phyloP scores from a whole-genome alignment of 2,113 vertebrate genomes.

The Menidia beryllina region DNA sequence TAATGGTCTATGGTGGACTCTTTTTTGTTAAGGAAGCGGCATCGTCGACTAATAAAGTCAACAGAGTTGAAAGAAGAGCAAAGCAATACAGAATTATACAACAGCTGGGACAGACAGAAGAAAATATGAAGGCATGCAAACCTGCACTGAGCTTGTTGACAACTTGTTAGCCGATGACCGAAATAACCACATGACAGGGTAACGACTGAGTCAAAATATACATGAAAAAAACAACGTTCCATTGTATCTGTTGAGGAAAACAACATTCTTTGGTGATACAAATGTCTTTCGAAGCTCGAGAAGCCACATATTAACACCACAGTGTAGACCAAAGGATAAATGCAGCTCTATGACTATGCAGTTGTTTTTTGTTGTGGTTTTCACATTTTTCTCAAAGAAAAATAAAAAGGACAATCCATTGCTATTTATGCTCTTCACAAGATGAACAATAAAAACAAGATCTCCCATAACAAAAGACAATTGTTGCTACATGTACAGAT shows the following conservation, averaged over 20 bases:
- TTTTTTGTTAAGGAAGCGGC: background rate
- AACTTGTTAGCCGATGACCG: constrained; percentile 45
- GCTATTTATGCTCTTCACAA: constrained; percentile 59
- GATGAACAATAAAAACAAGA: constrained; percentile 68
- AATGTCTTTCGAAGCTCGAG: constrained; percentile 66
- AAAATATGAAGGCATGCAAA: constrained; percentile 12
- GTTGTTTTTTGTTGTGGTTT: constrained; percentile 66
- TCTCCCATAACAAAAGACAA: constrained; percentile 57
- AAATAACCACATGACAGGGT: constrained; percentile 61
- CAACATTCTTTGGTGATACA: constrained; percentile 72
- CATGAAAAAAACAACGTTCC: constrained; percentile 61
- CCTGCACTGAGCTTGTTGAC: constrained; percentile 42
- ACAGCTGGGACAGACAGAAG: constrained; percentile 6
- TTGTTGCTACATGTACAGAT: constrained; percentile 49
- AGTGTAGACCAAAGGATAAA: constrained; percentile 53
- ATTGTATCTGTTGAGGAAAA: constrained; percentile 67
- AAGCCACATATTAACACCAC: constrained; percentile 72
- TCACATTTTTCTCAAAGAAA: constrained; percentile 52
- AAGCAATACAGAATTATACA: constrained; percentile 8
- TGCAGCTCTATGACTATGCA: constrained; percentile 50
- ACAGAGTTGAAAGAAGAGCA: constrained; percentile 1
- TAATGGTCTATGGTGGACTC: too few relatives aligned
- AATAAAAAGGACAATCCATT: constrained; percentile 47
- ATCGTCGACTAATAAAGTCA: constrained; percentile 3
- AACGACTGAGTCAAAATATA: constrained; percentile 49